Percentiles rank a stretch among this genome's conserved stretches.
phyloP scores from a whole-genome alignment of 2,888 invertebrate genomes.

The Myathropa florea region DNA sequence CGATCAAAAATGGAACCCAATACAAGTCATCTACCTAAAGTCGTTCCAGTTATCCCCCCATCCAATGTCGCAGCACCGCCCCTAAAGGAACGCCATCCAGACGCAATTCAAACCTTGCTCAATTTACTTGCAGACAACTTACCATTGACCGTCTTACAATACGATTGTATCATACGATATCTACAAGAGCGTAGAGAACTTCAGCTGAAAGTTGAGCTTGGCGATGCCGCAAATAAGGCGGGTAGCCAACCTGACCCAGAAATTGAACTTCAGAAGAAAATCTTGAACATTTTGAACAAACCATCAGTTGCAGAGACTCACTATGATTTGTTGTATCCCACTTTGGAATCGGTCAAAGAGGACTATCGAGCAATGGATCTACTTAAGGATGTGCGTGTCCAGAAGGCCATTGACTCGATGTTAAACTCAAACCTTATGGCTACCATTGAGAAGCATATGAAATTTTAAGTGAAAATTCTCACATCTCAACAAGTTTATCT shows the following conservation, averaged over 20 bases:
- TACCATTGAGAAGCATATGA: conserved; percentile 75
- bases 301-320: conserved; percentile 78
- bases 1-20: conserved; percentile 83
- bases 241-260: conserved; percentile 78
- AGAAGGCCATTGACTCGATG: conserved; percentile 89
- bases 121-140: conserved; percentile 92
- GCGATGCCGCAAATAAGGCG: conserved; percentile 83
- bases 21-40: conserved; percentile 66
- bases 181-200: conserved; percentile 87
- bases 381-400: conserved; percentile 89
- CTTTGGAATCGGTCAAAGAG: conserved; percentile 74
- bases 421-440: conserved; percentile 80
- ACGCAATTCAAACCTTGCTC: conserved; percentile 86
- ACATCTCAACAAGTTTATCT: not conserved
- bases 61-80: conserved; percentile 82
- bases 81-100: conserved; percentile 83
- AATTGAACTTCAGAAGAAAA: conserved; percentile 80
- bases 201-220: conserved; percentile 88
- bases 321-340: conserved; percentile 75
- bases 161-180: conserved; percentile 88
- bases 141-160: conserved; percentile 88
- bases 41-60: conserved; percentile 74
- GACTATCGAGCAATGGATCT: conserved; percentile 83
- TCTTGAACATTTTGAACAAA: conserved; percentile 79
- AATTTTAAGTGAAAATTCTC: conserved; percentile 69